These are phyloP conservation scores for Alexandromys oeconomus DNA, from an alignment of 2,797 vertebrate genomes.

Conservation along the genomic window DNA sequence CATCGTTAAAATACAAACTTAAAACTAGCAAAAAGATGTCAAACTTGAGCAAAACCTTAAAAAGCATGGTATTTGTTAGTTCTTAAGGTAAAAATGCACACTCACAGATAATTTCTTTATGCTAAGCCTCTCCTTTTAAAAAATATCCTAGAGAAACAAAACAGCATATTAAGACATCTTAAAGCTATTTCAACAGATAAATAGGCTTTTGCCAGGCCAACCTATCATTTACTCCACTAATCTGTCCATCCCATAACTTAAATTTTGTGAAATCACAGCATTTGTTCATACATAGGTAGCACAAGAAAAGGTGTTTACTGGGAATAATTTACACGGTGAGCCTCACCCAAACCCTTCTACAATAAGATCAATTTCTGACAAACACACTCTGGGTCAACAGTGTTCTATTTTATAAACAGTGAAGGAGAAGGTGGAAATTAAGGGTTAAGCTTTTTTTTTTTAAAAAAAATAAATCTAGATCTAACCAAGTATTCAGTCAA, in stretches of 20 bases:
- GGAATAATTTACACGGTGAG: conserved; percentile 34
- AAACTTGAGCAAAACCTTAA: conserved; percentile 62
- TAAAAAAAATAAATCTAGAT: not conserved
- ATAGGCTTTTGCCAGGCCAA: conserved; percentile 61
- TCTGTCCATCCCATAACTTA: not conserved
- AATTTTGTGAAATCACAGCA: conserved; percentile 57
- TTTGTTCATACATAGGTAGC: conserved; percentile 43
- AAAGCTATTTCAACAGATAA: conserved; percentile 60
- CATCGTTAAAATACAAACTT: conserved; percentile 83
- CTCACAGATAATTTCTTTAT: not conserved
- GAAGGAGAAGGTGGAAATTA: conserved; percentile 12
- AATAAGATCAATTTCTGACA: conserved; percentile 50
- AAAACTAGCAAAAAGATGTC: conserved; percentile 79
- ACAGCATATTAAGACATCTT: conserved; percentile 16
- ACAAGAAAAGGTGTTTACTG: conserved; percentile 29
- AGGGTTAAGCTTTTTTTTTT: not conserved
- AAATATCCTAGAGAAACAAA: conserved; percentile 48
- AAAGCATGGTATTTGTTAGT: conserved; percentile 55
- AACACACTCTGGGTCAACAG: conserved; percentile 35
- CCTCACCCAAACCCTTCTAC: conserved; percentile 40
- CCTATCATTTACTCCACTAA: conserved; percentile 25
- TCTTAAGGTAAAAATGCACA: conserved; percentile 54
- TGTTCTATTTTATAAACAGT: conserved; percentile 57
- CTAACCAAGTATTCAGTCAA: conserved; percentile 46
- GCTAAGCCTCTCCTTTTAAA: conserved; percentile 50